Evolutionary conservation across 2,888 invertebrate species (phyloP).

Genomic region (Chrysolina oricalcia): DNA sequence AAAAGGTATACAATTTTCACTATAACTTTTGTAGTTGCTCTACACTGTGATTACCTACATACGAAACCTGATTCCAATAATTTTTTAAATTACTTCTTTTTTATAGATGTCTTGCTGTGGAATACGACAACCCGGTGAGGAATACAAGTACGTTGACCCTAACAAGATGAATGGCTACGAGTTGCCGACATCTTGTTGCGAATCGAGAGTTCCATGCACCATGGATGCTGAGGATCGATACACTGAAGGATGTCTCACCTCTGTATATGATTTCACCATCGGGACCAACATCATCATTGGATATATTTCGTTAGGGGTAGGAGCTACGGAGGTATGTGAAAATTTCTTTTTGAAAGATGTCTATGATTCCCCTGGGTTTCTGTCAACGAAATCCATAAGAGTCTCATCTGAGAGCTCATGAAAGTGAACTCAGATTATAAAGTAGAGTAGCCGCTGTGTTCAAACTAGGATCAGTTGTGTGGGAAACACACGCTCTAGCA

Average conservation of each 20-base stretch:
- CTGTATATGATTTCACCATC: conserved; percentile 41
- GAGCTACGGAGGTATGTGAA: conserved; percentile 47
- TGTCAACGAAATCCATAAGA: too few species aligned
- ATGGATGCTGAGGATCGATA: conserved; percentile 32
- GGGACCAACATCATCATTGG: conserved; percentile 51
- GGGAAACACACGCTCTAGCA: too few species aligned
- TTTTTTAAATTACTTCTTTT: neutral
- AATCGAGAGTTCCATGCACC: conserved; percentile 23
- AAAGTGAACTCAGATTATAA: too few species aligned
- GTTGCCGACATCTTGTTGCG: conserved; percentile 40
- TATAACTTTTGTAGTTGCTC: too few species aligned
- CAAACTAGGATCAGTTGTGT: too few species aligned
- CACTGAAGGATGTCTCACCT: conserved; percentile 41
- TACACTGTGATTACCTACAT: neutral
- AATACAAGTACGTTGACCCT: conserved; percentile 37
- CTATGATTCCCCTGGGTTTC: too few species aligned
- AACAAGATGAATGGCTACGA: conserved; percentile 23
- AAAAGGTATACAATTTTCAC: too few species aligned
- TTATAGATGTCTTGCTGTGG: conserved; percentile 55
- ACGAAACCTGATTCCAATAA: neutral
- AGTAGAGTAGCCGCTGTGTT: too few species aligned
- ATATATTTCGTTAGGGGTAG: conserved; percentile 48
- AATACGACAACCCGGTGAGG: conserved; percentile 26
- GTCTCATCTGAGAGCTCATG: too few species aligned
- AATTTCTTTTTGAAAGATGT: too few species aligned